Conservation (phyloP, 2,888 invertebrate species). For the Troides aeacus region DNA sequence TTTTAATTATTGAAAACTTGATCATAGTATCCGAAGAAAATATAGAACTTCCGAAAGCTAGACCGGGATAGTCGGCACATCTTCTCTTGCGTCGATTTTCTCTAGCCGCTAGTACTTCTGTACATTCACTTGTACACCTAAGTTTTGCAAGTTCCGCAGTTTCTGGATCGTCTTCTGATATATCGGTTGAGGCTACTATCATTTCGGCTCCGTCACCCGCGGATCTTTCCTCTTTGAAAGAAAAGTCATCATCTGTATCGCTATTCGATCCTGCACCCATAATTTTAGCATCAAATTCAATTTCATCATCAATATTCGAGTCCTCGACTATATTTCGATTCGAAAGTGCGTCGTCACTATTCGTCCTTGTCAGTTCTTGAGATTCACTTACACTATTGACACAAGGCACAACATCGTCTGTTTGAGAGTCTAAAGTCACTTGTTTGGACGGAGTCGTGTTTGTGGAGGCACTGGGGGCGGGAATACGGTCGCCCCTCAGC, state of each 20-base stretch:
- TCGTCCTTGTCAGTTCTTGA: conserved; percentile 78
- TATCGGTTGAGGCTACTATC: conserved; percentile 54
- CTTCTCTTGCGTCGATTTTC: conserved; percentile 87
- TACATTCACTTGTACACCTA: conserved; percentile 92
- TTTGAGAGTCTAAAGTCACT: conserved; percentile 70
- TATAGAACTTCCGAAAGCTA: conserved; percentile 94
- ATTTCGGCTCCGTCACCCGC: conserved; percentile 74
- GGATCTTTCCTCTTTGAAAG: conserved; percentile 67
- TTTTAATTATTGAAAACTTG: conserved; percentile 97
- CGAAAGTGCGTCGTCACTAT: conserved; percentile 80
- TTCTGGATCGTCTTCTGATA: conserved; percentile 86
- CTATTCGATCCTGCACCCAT: conserved; percentile 56
- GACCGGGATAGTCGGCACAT: conserved; percentile 95
- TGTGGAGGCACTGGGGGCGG: conserved; percentile 65
- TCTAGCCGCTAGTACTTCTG: conserved; percentile 92
- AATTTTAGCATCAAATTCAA: conserved; percentile 61
- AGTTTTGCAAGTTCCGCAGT: conserved; percentile 90
- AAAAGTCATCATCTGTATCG: conserved; percentile 71
- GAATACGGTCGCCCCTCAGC: conserved; percentile 80
- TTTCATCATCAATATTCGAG: conserved; percentile 66
- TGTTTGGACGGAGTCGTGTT: conserved; percentile 69
- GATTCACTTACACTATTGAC: conserved; percentile 80
- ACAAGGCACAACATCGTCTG: conserved; percentile 78
- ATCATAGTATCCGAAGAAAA: conserved; percentile 98
- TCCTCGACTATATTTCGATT: conserved; percentile 66